These are phyloP conservation scores for Chelon auratus DNA, from an alignment of 2,797 vertebrate genomes.

Conservation along the genomic window DNA sequence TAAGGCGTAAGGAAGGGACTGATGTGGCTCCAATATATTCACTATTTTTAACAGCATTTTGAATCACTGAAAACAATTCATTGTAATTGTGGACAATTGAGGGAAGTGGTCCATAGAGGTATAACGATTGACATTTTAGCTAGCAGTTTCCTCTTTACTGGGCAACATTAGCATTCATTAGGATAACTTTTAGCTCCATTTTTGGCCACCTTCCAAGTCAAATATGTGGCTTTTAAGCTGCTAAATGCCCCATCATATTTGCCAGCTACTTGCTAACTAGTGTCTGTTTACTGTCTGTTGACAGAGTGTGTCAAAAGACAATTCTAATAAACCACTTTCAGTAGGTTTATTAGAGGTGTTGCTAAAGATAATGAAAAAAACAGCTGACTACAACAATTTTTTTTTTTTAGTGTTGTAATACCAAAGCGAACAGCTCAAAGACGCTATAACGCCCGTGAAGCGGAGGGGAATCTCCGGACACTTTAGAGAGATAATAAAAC, in stretches of 20 bases:
- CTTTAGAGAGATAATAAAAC: background rate
- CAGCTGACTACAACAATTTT: no score
- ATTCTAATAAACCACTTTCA: background rate
- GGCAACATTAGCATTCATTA: background rate
- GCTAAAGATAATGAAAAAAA: no score
- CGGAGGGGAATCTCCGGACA: no score
- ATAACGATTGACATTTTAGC: no score
- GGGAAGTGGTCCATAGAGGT: no score
- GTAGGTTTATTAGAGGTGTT: background rate
- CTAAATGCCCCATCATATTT: background rate
- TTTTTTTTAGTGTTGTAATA: background rate
- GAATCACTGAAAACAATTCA: no score
- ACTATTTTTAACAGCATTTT: no score
- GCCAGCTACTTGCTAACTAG: background rate
- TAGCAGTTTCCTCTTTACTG: background rate
- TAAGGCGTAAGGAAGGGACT: no score
- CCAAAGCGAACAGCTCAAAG: background rate
- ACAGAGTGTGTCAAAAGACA: background rate
- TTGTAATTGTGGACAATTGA: no score
- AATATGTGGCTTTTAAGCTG: background rate
- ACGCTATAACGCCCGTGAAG: background rate
- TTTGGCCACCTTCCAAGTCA: background rate
- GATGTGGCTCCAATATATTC: background rate
- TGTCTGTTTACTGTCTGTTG: background rate
- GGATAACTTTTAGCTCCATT: background rate